Evolutionary conservation across 1,140 invertebrate genomes (phyloP).

Genomic region (Heliconius eleuchia): DNA sequence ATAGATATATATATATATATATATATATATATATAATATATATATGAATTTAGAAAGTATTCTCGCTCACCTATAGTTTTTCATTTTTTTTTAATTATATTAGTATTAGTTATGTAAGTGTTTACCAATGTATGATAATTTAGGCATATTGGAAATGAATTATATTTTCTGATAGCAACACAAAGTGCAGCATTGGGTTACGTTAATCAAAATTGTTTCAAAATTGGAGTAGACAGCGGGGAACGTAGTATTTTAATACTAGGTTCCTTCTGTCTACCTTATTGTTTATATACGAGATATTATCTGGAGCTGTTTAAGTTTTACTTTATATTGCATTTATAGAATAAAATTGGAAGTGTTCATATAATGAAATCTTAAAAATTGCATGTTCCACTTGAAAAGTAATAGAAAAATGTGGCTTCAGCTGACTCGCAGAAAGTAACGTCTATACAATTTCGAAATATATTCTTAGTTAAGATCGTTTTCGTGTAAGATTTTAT

Average conservation of each 20-base stretch:
- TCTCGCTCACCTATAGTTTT: too few species aligned
- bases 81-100: too few species aligned
- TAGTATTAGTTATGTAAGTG: too few species aligned
- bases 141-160: too few species aligned
- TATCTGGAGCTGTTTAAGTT: neutral
- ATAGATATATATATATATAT: too few species aligned
- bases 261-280: neutral
- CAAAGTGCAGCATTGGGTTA: neutral
- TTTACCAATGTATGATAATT: too few species aligned
- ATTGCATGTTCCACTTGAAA: conserved; percentile 11
- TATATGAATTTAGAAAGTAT: too few species aligned
- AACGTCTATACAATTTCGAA: neutral
- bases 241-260: neutral
- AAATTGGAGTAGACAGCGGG: neutral
- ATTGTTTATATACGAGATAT: too few species aligned
- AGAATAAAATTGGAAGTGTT: neutral
- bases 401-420: conserved; percentile 13
- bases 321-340: neutral
- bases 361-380: neutral
- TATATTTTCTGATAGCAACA: neutral
- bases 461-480: neutral
- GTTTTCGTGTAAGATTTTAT: neutral
- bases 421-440: conserved; percentile 1
- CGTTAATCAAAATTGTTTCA: neutral
- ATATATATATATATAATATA: too few species aligned